Percentiles rank a stretch among this genome's conserved stretches.
phyloP scores from a whole-genome alignment of 2,113 vertebrate species.

The Cinclus cinclus region DNA sequence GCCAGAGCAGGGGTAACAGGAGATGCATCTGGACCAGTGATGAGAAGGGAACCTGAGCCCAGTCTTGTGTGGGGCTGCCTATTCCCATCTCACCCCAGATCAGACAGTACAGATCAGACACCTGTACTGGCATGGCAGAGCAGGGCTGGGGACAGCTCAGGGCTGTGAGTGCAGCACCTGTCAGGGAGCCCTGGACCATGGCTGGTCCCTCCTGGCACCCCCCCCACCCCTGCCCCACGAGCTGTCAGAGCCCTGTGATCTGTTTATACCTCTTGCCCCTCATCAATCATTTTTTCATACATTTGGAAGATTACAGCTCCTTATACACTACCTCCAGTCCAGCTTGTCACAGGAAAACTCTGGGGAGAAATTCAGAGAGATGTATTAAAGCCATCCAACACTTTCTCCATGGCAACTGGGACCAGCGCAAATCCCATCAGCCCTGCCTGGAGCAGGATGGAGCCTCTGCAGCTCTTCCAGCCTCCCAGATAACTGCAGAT shows the following conservation, averaged over 20 bases:
- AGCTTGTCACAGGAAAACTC: slow-evolving; percentile 68
- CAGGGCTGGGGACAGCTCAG: background rate
- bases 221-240: rapidly evolving
- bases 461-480: background rate
- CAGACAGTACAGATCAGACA: background rate
- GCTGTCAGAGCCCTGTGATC: background rate
- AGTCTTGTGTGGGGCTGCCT: background rate
- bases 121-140: background rate
- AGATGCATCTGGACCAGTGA: background rate
- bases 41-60: background rate
- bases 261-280: background rate
- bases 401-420: slow-evolving; percentile 79
- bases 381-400: slow-evolving; percentile 59
- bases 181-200: rapidly evolving
- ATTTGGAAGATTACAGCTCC: slow-evolving; percentile 69
- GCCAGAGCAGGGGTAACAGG: background rate
- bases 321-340: slow-evolving; percentile 61
- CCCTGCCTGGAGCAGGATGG: background rate
- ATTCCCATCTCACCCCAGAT: background rate
- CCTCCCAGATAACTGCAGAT: background rate
- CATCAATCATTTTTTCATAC: slow-evolving; percentile 68
- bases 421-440: slow-evolving; percentile 44
- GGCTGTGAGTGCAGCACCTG: background rate
- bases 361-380: slow-evolving; percentile 69
- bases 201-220: background rate